These are phyloP conservation scores for Agrochola lota DNA, from an alignment of 2,888 invertebrate species.

Conservation along the genomic window DNA sequence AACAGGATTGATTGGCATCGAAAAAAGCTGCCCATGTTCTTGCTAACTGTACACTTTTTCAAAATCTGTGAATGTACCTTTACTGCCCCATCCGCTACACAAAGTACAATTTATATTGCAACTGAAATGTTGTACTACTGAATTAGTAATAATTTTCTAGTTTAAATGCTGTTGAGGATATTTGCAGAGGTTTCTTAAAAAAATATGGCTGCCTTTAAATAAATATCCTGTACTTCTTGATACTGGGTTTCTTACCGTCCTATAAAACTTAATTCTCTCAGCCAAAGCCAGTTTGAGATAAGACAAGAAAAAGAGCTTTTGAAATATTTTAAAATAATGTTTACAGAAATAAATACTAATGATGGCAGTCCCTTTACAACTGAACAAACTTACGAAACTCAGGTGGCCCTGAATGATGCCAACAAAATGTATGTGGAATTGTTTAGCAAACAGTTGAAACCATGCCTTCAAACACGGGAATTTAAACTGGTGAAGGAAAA, in stretches of 20 bases:
- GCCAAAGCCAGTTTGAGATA: neutral
- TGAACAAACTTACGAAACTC: constrained; percentile 56
- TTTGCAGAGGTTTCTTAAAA: neutral
- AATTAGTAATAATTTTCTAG: neutral
- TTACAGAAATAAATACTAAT: constrained; percentile 45
- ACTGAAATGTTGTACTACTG: neutral
- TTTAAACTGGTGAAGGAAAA: constrained; percentile 79
- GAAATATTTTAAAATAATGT: neutral
- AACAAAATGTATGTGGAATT: constrained; percentile 82
- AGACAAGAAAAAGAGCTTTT: neutral
- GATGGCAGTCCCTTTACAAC: constrained; percentile 36
- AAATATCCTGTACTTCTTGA: neutral
- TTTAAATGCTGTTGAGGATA: neutral
- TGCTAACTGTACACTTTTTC: too few relatives aligned
- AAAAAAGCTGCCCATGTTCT: too few relatives aligned
- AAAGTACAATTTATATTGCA: constrained; percentile 8
- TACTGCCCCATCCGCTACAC: too few relatives aligned
- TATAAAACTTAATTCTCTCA: neutral
- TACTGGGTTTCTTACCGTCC: neutral
- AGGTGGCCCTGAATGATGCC: constrained; percentile 67
- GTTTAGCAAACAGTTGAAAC: constrained; percentile 76
- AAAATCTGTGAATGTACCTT: too few relatives aligned
- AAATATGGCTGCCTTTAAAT: neutral
- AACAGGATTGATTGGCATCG: too few relatives aligned
- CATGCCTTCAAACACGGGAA: constrained; percentile 76